These are phyloP conservation scores for Rhagophthalmus giganteus DNA, from an alignment of 2,888 invertebrate species.

Conservation along the genomic window DNA sequence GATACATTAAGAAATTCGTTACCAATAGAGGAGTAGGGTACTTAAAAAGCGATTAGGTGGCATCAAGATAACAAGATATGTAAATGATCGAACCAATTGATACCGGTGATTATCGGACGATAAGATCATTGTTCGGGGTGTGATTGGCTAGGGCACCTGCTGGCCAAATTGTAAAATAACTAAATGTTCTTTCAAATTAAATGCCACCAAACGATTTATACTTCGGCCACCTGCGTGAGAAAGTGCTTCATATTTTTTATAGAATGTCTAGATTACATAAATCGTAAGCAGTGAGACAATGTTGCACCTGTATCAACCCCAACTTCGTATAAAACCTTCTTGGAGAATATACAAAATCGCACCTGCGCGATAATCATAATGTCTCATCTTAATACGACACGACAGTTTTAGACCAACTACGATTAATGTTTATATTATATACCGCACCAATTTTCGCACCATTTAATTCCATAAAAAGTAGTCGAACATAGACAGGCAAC, in stretches of 20 bases:
- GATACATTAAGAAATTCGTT: slow-evolving; percentile 14
- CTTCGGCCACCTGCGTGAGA: slow-evolving; percentile 35
- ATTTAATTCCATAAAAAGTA: no score
- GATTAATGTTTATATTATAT: slow-evolving; percentile 16
- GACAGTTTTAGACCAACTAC: slow-evolving; percentile 25
- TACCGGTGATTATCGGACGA: slow-evolving; percentile 34
- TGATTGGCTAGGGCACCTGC: slow-evolving; percentile 35
- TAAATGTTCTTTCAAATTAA: slow-evolving; percentile 36
- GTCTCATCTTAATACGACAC: slow-evolving; percentile 30
- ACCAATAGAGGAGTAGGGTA: slow-evolving; percentile 14
- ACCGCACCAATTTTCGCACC: no score
- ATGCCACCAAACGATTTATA: slow-evolving; percentile 35
- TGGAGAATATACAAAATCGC: slow-evolving; percentile 28
- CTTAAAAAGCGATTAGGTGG: slow-evolving; percentile 33
- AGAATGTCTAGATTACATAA: slow-evolving; percentile 36
- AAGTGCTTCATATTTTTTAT: slow-evolving; percentile 36
- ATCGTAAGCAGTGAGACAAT: slow-evolving; percentile 32
- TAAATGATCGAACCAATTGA: slow-evolving; percentile 34
- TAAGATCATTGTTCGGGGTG: slow-evolving; percentile 32
- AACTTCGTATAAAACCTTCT: slow-evolving; percentile 23
- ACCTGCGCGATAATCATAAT: slow-evolving; percentile 33
- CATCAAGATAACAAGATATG: slow-evolving; percentile 32
- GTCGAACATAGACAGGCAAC: background rate
- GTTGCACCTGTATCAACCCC: slow-evolving; percentile 34
- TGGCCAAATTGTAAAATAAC: slow-evolving; percentile 32